Base-by-base conservation (phyloP, 2,113 vertebrate genomes). In the Xyliphius kryptos region DNA sequence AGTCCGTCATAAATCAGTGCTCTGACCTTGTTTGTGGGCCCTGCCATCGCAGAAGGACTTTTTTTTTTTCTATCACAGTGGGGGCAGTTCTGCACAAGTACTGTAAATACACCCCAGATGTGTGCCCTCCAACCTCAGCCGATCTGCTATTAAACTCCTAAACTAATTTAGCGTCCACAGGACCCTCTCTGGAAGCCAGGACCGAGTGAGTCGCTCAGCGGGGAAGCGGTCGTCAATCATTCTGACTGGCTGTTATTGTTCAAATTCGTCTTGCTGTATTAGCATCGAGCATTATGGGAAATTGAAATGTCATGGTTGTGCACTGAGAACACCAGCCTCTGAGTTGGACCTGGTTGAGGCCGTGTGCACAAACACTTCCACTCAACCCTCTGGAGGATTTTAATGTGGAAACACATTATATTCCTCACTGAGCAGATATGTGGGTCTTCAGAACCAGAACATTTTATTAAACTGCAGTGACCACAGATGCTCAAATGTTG, bases 171-270 rank as follows among this genome's bases (percentile, higher is more conserved):
- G 36, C 48, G 14, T 63, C 53, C 49, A 59, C 15, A 15, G 49
- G 38, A 6, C 64, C 37, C 50, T 48, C 38, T 46, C 40, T 62
- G 51, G 68, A 64, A 50, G 16, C 19, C 40, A n/a, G 3, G 21
- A 11, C 59, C 9, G 2, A 50, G 49, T 43, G 60, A 55, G 50
- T 26, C 48, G 48, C 53, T 46, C 57, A 54, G 63, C 10, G 49
- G 48, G 53, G 47, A 59, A 43, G 46, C 15, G 11, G 8, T 63
- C 72, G 65, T 74, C 64, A 55, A 61, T 74, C 67, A 70, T 56
- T 22, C n/a, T 63, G 68, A 65, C 68, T 65, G 32, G 55, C 15
- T 65, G 56, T 70, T 70, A 70, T 70, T 70, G 68, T 60, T 64
- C 9, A 49, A 53, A 63, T 64, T 63, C 16, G 43, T 38, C 40